Conservation (phyloP, 2,888 invertebrate genomes). For the Eurytoma californica region DNA sequence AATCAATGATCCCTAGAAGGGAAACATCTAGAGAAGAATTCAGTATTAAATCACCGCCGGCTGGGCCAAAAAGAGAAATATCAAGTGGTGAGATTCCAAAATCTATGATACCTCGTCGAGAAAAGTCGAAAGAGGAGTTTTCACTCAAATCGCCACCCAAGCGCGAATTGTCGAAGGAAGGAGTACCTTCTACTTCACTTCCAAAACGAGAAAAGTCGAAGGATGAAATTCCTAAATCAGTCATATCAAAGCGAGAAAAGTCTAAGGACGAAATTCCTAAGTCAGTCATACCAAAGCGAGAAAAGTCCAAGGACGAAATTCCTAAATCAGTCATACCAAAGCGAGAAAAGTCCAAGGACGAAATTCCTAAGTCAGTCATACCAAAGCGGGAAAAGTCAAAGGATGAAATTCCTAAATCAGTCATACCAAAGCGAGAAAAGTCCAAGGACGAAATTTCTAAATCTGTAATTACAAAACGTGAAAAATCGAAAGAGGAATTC, state of each 20-base stretch:
- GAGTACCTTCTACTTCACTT: too few species aligned
- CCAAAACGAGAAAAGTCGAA: constrained; percentile 30
- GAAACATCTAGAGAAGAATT: constrained; percentile 51
- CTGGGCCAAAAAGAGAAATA: too few species aligned
- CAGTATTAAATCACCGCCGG: too few species aligned
- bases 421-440: constrained; percentile 18
- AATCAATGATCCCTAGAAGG: neutral
- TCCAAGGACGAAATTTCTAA: constrained; percentile 23
- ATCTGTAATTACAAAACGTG: constrained; percentile 3
- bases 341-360: constrained; percentile 30
- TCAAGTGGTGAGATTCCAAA: too few species aligned
- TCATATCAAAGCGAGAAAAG: constrained; percentile 34
- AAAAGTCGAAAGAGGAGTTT: too few species aligned
- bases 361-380: neutral
- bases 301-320: constrained; percentile 22
- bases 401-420: constrained; percentile 30
- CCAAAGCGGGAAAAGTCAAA: constrained; percentile 26
- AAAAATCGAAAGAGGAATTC: constrained; percentile 34
- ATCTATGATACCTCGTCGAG: too few species aligned
- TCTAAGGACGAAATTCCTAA: constrained; percentile 28
- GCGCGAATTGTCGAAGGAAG: too few species aligned
- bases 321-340: constrained; percentile 22
- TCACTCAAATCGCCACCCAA: neutral
- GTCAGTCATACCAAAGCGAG: neutral
- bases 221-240: constrained; percentile 26